These are phyloP conservation scores for Bos indicus DNA, from an alignment of 2,113 vertebrate genomes.

Conservation along the genomic window DNA sequence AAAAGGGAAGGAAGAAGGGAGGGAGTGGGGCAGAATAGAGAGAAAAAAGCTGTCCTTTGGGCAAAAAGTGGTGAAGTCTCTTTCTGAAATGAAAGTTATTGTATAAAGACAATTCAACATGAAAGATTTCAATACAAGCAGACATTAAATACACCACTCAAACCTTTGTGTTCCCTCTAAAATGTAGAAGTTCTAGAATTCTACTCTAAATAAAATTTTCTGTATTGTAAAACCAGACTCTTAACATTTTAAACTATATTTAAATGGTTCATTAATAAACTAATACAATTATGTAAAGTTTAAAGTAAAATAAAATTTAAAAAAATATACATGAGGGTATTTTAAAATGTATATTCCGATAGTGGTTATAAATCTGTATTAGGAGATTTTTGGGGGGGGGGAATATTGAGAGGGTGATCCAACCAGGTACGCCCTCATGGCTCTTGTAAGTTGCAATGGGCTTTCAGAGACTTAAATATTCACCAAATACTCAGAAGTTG, in stretches of 20 bases:
- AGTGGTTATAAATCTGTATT: constrained; percentile 21
- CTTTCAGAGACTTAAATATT: constrained; percentile 23
- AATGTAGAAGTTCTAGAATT: neutral
- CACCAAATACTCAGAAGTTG: neutral
- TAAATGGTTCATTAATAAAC: constrained; percentile 35
- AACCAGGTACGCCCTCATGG: constrained; percentile 6
- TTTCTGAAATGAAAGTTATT: neutral
- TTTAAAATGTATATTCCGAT: constrained; percentile 45
- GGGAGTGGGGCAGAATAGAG: no score
- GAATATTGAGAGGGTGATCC: neutral
- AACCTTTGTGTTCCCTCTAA: neutral
- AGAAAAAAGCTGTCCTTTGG: neutral
- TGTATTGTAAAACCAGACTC: constrained; percentile 39
- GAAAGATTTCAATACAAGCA: constrained; percentile 25
- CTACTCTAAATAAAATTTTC: constrained; percentile 3
- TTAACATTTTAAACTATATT: constrained; percentile 41
- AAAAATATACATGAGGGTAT: neutral
- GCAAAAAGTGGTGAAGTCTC: neutral
- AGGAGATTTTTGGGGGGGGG: neutral
- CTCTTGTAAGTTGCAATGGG: constrained; percentile 9
- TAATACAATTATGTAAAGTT: no score
- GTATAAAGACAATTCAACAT: neutral
- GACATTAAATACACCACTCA: neutral
- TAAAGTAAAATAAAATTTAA: no score
- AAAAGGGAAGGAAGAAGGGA: neutral